Base-by-base conservation (phyloP, 2,797 vertebrate genomes). In the Sebastes alutus region DNA sequence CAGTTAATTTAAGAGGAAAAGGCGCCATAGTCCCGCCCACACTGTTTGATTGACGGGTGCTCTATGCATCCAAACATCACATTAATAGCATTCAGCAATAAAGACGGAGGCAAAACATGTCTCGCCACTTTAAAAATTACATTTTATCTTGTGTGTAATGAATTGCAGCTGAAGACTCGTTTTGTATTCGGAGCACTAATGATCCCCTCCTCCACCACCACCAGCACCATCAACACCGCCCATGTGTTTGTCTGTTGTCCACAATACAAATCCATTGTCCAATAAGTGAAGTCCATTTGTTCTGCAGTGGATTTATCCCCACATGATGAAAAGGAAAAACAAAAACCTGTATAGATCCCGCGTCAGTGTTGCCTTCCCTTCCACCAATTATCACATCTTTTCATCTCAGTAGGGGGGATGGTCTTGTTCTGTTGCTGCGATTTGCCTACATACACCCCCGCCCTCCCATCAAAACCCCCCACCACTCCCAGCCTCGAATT, bases 311-410 rank as follows among this genome's bases (percentile, higher is more conserved):
- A 76, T 75, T 72, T 46, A 76, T 25, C 30, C 35, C n/a, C n/a
- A 7, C 46, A 49, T 56, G 79, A 83, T 78, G 82, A 83, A 87
- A 78, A 68, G 64, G 54, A 78, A 64, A 54, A 68, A 42, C 0
- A 38, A 66, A 68, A 72, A 38, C 67, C 64, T 65, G 32, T n/a
- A 63, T 6, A 42, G 82, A 83, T 72, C 49, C 18, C n/a, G 46
- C 14, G 2, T 63, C 49, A 49, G 58, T 71, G 13, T 62, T 68
- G 29, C 35, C 38, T 71, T 85, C 69, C 46, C 75, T 81, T 77
- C 52, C 29, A 62, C 84, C 84, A 87, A 86, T 90, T 86, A 91
- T 88, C 80, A 83, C 78, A 32, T 91, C 83, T 83, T 92, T 91
- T 93, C 60, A 88, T 89, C 84, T 59, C 6, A 18, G 61, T 18